A percentile compares a stretch with the other conserved stretches of the same genome.
phyloP scores from a whole-genome alignment of 1,140 invertebrate genomes.

The Magallana gigas region DNA sequence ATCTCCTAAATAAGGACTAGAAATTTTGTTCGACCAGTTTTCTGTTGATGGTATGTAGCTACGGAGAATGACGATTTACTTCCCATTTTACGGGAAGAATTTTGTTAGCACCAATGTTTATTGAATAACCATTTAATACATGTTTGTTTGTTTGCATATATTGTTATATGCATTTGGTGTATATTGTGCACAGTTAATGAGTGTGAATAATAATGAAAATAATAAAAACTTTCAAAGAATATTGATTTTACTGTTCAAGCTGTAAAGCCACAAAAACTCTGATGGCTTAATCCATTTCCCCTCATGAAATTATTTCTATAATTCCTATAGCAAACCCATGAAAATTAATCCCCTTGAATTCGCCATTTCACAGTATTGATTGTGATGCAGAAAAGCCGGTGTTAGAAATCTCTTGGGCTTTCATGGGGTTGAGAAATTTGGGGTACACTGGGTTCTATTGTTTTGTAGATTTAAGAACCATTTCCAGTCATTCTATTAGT shows the following conservation, averaged over 20 bases:
- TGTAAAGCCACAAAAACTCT: neutral
- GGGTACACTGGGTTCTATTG: too few species aligned
- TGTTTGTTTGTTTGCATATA: conserved; percentile 37
- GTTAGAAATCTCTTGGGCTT: too few species aligned
- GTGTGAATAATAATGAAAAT: conserved; percentile 55
- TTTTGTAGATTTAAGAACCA: too few species aligned
- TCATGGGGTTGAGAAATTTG: too few species aligned
- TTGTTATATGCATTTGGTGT: conserved; percentile 57
- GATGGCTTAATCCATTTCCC: too few species aligned
- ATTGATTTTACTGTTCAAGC: neutral
- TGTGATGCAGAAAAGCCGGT: too few species aligned
- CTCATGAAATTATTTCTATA: too few species aligned
- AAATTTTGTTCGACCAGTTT: neutral
- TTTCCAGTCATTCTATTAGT: too few species aligned
- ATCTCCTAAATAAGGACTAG: neutral
- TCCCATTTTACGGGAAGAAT: neutral
- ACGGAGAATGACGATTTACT: neutral
- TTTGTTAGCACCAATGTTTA: conserved; percentile 29
- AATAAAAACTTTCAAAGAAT: conserved; percentile 20
- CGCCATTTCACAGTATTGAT: too few species aligned
- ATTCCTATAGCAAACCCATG: too few species aligned
- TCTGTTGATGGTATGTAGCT: neutral
- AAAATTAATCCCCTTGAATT: too few species aligned
- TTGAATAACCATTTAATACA: conserved; percentile 8
- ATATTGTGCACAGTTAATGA: conserved; percentile 60